Evolutionary conservation across 2,888 invertebrate genomes (phyloP), one percentile per base, ranked within the genome.

Genomic region (Drosophila atroscutellata): DNA sequence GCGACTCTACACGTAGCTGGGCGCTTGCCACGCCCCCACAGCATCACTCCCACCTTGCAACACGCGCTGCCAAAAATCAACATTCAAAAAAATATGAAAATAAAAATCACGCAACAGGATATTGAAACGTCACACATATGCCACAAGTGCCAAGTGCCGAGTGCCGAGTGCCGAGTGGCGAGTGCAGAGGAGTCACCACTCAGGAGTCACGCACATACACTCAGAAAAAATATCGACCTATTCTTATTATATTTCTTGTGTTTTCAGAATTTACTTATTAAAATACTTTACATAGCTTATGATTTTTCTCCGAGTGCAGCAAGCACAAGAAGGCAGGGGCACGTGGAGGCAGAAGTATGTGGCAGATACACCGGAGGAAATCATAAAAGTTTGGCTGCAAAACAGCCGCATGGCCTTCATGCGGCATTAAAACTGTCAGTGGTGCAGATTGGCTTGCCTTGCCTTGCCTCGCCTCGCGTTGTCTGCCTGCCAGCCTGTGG

Each of bases 61-160:
- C 71, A 59, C 78, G 68, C 70, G 68, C 36, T 37, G 36, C 49
- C 55, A 57, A 83, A 83, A 84, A 86, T 81, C 78, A 78, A 80
- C 78, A 81, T 81, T 28, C 26, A 55, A 55, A 37, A 80, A 68
- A 80, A 73, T 82, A 85, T 80, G 81, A 79, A 89, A 83, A 88
- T 82, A 80, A 87, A 88, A 90, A 89, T 90, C 90, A 91, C 91
- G 92, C 91, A 92, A 92, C 91, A 91, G 91, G 91, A 92, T 91
- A 91, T 91, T 91, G 91, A 91, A 92, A 88, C 87, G 87, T 88
- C 87, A 88, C 90, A 89, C 87, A 88, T 88, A 90, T 88, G 87
- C 87, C 83, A 90, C 84, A 86, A 86, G 90, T 89, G 80, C 75
- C 45, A 24, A 45, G 24, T 20, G 45, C 45, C 45, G 1, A 36